Base-by-base conservation (phyloP, 1,140 invertebrate species). In the Drosophila rufa region DNA sequence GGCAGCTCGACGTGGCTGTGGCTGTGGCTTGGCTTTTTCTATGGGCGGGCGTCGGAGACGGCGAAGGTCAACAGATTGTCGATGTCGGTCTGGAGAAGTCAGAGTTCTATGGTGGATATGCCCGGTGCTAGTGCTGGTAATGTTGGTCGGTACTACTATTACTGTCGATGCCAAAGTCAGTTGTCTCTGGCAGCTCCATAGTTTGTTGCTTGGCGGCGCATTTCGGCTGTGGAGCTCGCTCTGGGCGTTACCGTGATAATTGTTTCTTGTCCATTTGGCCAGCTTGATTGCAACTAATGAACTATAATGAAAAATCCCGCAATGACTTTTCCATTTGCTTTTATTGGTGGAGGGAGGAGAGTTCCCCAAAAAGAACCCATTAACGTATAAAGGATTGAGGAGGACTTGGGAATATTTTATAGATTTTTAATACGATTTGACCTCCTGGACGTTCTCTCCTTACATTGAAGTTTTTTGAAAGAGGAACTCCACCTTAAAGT, bases 61-160 rank as follows among this genome's bases (percentile, higher is more conserved):
- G 82, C 85, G 85, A 89, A 89, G 85, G 85, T 89, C 85, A 89
- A 89, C 82, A 90, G 85, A 90, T 90, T 89, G 85, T 90, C 81
- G 85, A 76, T 84, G 79, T 79, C 59, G 60, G 58, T 22, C 53
- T 57, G 58, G 42, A 62, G 57, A 64, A 68, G 65, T 75, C 71
- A 59, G 55, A 53, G 62, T 57, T 33, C 27, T 36, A 47, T 61
- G 43, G 43, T 67, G 59, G 12, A 42, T 48, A 12, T 48, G 42
- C 55, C 14, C 50, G 38, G 38, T 6, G 43, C n/a, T 19, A 17
- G 36, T 48, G 17, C 57, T 42, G 67, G 48, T 38, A 55, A 46
- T 59, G 47, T 51, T 25, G 30, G 30, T 33, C 45, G 42, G 30
- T 53, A 67, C 25, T 53, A 59, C 50, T 40, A 53, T 19, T 53